A percentile compares a stretch with the other conserved stretches of the same genome.
Evolutionary conservation across 2,113 vertebrate genomes (phyloP).

Genomic region (Lutjanus erythropterus): DNA sequence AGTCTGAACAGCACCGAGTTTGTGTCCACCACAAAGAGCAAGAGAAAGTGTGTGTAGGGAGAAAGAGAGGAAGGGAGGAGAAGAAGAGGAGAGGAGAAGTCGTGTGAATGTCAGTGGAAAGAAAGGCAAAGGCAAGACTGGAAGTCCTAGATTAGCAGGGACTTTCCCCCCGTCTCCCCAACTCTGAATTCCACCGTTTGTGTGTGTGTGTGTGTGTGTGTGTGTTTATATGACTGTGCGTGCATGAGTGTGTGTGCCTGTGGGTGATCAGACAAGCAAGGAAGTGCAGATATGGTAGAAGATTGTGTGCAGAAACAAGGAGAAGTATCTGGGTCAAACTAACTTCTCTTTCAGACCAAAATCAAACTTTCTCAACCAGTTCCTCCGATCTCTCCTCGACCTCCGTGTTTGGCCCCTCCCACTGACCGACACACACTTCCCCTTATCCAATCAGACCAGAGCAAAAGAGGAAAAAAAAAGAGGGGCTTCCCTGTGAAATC

Average conservation of each 20-base stretch:
- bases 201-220: constrained; percentile 35
- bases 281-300: constrained; percentile 10
- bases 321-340: constrained; percentile 3
- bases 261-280: constrained; percentile 25
- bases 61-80: constrained; percentile 7
- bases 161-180: constrained; percentile 72
- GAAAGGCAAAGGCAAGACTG: constrained; percentile 57
- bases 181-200: constrained; percentile 51
- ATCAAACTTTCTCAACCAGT: constrained; percentile 2
- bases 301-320: not conserved
- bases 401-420: constrained; percentile 31
- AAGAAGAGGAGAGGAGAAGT: constrained; percentile 27
- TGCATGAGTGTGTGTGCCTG: not conserved
- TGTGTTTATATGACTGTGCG: constrained; percentile 9
- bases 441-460: constrained; percentile 43
- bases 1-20: constrained; percentile 73
- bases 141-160: constrained; percentile 74
- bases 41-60: constrained; percentile 50
- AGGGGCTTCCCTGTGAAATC: constrained; percentile 51
- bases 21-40: constrained; percentile 71
- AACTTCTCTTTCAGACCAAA: not conserved
- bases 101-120: constrained; percentile 64
- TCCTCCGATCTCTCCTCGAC: constrained; percentile 32
- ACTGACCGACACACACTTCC: constrained; percentile 21
- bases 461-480: not conserved